Evolutionary conservation across 2,113 vertebrate species (phyloP).

Genomic region (Gopherus evgoodei): DNA sequence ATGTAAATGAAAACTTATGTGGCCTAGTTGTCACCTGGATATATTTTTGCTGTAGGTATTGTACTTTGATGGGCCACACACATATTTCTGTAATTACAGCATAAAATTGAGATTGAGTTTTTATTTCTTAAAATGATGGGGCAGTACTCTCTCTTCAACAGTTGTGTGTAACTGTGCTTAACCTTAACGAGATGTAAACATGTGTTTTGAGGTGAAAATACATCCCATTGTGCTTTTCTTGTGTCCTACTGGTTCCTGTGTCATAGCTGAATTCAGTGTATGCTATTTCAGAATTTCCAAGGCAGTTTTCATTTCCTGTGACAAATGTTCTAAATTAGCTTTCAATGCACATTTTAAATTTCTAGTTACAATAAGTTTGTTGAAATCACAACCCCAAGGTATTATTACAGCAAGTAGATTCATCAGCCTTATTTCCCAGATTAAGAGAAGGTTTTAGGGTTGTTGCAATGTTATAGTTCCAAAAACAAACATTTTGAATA

Average conservation of each 20-base stretch:
- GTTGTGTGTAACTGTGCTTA: not conserved
- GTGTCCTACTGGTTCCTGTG: not conserved
- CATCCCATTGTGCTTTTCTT: not conserved
- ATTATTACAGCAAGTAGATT: not conserved
- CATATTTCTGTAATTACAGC: not conserved
- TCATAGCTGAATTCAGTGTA: not conserved
- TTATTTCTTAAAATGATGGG: not conserved
- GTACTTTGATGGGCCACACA: not conserved
- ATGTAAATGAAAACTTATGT: not conserved
- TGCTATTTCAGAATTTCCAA: slow-evolving; percentile 24
- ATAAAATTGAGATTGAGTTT: not conserved
- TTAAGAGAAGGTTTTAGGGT: not conserved
- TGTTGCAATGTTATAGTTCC: not conserved
- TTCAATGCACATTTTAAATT: not conserved
- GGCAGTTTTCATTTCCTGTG: not conserved
- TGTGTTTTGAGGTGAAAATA: not conserved
- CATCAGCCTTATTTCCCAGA: not conserved
- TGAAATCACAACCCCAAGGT: not conserved
- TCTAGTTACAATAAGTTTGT: slow-evolving; percentile 20
- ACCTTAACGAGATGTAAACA: not conserved
- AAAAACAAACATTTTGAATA: not conserved
- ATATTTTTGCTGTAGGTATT: not conserved
- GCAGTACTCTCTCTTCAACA: not conserved
- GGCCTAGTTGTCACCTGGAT: not conserved
- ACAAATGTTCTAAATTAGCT: not conserved